phyloP scores from a whole-genome alignment of 2,888 invertebrate species.

The Parnassius orleans region DNA sequence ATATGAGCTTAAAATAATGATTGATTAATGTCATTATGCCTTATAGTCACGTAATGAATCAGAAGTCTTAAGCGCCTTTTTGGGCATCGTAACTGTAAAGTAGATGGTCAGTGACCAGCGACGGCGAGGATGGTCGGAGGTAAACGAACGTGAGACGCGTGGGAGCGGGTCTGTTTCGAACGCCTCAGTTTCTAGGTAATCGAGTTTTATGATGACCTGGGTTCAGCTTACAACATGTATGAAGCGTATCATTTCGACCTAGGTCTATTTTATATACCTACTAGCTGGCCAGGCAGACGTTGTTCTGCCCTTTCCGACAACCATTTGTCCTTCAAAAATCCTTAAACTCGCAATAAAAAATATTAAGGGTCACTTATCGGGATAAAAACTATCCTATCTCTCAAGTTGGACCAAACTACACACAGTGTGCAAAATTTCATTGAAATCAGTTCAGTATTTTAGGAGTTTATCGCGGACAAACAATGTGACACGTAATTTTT shows the following conservation, averaged over 20 bases:
- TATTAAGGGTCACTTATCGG: too few relatives aligned
- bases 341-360: too few relatives aligned
- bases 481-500: too few relatives aligned
- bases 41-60: slow-evolving; percentile 34
- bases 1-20: slow-evolving; percentile 41
- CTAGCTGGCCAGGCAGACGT: too few relatives aligned
- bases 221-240: slow-evolving; percentile 1
- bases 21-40: slow-evolving; percentile 40
- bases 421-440: too few relatives aligned
- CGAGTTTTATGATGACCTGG: slow-evolving; percentile 2
- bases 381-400: too few relatives aligned
- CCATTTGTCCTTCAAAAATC: too few relatives aligned
- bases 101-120: slow-evolving; percentile 41
- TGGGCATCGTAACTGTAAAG: slow-evolving; percentile 40
- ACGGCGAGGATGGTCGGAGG: slow-evolving; percentile 33
- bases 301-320: too few relatives aligned
- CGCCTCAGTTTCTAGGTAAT: slow-evolving; percentile 14
- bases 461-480: too few relatives aligned
- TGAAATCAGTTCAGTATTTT: too few relatives aligned
- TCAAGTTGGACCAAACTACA: too few relatives aligned
- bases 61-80: slow-evolving; percentile 33
- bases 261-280: too few relatives aligned
- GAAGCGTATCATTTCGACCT: background rate
- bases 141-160: slow-evolving; percentile 38
- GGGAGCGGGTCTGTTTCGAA: slow-evolving; percentile 26